Percentiles rank a stretch among this genome's conserved stretches.
Evolutionary conservation across 92 coral and sea anemone species (phyloP).

Genomic region (Epizoanthus illoricatus): DNA sequence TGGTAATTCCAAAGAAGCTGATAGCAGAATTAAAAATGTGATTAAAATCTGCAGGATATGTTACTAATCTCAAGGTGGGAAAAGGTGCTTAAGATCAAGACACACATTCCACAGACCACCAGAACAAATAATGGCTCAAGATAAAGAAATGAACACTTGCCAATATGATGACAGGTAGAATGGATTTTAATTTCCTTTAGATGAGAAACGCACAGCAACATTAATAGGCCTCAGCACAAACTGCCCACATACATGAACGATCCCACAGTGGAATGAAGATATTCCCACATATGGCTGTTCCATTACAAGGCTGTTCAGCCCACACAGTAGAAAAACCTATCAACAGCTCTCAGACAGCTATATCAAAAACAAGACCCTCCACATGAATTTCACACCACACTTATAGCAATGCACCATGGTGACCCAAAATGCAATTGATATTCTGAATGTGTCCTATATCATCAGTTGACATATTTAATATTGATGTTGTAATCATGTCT

Average conservation of each 20-base stretch:
- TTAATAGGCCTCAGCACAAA: not conserved
- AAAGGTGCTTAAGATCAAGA: constrained; percentile 19
- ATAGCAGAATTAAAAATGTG: constrained; percentile 20
- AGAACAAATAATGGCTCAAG: not conserved
- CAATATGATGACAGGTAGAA: constrained; percentile 3
- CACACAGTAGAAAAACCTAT: constrained; percentile 9
- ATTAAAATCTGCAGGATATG: constrained; percentile 21
- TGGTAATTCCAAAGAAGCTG: constrained; percentile 10
- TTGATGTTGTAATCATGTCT: too few species aligned
- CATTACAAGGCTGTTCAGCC: not conserved
- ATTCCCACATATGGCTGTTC: not conserved
- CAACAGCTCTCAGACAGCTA: not conserved
- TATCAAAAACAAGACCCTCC: constrained; percentile 15
- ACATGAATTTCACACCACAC: too few species aligned
- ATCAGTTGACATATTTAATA: too few species aligned
- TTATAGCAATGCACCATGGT: too few species aligned
- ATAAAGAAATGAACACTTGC: constrained; percentile 5
- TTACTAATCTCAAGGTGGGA: constrained; percentile 33
- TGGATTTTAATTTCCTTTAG: not conserved
- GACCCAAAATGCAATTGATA: too few species aligned
- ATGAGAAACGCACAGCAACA: not conserved
- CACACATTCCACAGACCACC: not conserved
- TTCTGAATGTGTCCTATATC: too few species aligned
- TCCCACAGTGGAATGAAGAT: not conserved
- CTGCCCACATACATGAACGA: not conserved